phyloP scores from a whole-genome alignment of 2,797 vertebrate genomes.

The Catamblyrhynchus diadema region DNA sequence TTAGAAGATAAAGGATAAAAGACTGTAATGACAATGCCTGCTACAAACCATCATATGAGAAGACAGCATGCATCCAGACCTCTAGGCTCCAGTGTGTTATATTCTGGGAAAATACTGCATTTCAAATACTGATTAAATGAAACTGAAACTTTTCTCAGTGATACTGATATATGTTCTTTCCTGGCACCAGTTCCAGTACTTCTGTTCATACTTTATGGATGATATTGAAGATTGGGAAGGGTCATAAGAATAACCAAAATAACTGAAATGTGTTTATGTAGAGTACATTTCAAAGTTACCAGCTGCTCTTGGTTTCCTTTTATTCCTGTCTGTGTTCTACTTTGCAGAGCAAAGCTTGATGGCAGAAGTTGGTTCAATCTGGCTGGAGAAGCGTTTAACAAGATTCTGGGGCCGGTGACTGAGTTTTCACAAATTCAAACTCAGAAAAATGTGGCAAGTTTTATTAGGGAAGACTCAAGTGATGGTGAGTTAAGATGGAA shows the following conservation, averaged over 20 bases:
- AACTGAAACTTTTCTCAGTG: neutral
- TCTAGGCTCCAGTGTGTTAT: neutral
- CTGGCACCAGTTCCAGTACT: neutral
- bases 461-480: neutral
- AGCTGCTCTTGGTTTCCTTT: neutral
- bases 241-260: neutral
- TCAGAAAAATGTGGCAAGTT: neutral
- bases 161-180: neutral
- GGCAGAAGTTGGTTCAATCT: neutral
- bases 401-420: neutral
- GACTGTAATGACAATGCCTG: neutral
- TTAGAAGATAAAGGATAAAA: neutral
- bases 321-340: neutral
- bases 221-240: neutral
- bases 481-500: neutral
- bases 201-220: neutral
- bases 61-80: neutral
- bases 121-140: neutral
- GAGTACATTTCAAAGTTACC: neutral
- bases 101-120: neutral
- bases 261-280: neutral
- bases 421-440: neutral
- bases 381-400: neutral
- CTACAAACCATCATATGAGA: neutral
- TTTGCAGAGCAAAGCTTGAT: neutral